phyloP scores from a whole-genome alignment of 2,113 vertebrate species.

The Muscicapa adusta region DNA sequence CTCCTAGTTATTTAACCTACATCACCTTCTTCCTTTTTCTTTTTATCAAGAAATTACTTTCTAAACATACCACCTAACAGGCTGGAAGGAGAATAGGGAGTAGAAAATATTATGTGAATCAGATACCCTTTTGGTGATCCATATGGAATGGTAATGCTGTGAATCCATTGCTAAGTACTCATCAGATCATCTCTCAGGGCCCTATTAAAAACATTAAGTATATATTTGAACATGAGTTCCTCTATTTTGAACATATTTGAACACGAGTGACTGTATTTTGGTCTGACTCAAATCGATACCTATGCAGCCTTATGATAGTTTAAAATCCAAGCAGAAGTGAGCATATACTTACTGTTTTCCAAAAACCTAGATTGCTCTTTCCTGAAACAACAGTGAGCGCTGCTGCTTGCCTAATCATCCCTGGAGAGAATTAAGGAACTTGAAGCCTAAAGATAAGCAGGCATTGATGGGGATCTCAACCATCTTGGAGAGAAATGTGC shows the following conservation, averaged over 20 bases:
- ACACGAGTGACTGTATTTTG: neutral
- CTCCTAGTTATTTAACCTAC: neutral
- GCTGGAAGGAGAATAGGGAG: neutral
- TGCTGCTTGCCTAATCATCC: neutral
- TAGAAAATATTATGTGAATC: neutral
- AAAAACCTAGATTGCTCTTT: neutral
- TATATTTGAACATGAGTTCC: neutral
- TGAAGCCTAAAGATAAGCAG: neutral
- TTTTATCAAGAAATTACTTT: neutral
- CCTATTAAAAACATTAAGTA: slow-evolving; percentile 25
- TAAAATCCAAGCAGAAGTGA: neutral
- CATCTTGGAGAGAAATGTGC: neutral
- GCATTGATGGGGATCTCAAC: neutral
- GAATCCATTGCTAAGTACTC: slow-evolving; percentile 8
- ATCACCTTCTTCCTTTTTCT: neutral
- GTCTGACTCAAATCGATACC: neutral
- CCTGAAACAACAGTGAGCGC: neutral
- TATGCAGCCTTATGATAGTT: neutral
- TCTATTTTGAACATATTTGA: neutral
- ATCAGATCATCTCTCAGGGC: neutral
- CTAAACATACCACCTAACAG: neutral
- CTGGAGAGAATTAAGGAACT: neutral
- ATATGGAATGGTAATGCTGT: neutral
- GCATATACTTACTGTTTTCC: neutral
- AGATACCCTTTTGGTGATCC: neutral